Conservation (phyloP, 2,888 invertebrate species). For the Latheticus oryzae region DNA sequence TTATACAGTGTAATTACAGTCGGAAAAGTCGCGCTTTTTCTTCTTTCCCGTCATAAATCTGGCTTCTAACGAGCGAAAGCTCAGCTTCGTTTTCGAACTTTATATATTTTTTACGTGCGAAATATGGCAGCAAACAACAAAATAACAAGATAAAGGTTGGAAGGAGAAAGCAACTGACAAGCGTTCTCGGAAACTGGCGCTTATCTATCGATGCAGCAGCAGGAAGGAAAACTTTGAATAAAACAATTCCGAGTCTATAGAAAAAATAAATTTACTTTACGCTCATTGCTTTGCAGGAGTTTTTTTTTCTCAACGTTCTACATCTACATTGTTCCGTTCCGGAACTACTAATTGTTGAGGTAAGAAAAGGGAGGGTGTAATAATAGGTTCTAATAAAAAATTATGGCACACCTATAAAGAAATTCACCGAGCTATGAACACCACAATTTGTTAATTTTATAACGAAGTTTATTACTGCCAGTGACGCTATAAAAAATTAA, state of each 20-base stretch:
- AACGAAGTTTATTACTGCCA: slow-evolving; percentile 19
- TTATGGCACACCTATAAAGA: slow-evolving; percentile 13
- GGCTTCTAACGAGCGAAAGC: slow-evolving; percentile 25
- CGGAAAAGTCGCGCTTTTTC: slow-evolving; percentile 12
- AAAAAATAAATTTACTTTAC: slow-evolving; percentile 23
- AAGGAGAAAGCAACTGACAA: slow-evolving; percentile 31
- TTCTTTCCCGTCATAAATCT: slow-evolving; percentile 16
- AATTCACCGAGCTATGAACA: slow-evolving; percentile 16
- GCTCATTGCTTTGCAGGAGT: neutral
- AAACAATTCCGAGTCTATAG: slow-evolving; percentile 33
- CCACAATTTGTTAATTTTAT: slow-evolving; percentile 33
- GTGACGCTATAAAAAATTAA: slow-evolving; percentile 19
- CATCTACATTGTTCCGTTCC: too few species aligned
- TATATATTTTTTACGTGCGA: slow-evolving; percentile 39
- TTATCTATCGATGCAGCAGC: slow-evolving; percentile 38
- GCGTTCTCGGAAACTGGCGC: slow-evolving; percentile 35
- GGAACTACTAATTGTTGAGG: slow-evolving; percentile 10
- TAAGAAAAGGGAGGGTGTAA: slow-evolving; percentile 5
- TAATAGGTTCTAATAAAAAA: slow-evolving; percentile 23
- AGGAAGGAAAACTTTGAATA: slow-evolving; percentile 37
- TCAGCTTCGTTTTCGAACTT: slow-evolving; percentile 33
- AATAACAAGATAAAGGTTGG: slow-evolving; percentile 38
- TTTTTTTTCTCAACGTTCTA: neutral
- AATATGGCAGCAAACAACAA: slow-evolving; percentile 39
- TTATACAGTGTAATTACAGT: too few species aligned